Evolutionary conservation across 1,140 invertebrate species (phyloP), one percentile per base, ranked within the genome.

Genomic region (Ceratitis capitata): DNA sequence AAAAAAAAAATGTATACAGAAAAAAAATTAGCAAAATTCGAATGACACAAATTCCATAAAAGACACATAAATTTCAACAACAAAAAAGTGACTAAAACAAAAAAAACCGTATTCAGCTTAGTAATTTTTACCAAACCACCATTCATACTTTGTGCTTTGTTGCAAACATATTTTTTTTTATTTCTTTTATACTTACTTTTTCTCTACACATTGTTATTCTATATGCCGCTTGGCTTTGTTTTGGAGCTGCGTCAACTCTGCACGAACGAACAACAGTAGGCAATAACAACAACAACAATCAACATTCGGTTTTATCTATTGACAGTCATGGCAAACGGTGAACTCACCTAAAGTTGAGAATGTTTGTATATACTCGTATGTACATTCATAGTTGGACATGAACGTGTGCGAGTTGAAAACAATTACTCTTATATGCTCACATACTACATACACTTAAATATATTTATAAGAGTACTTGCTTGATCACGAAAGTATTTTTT

Each of bases 1-100:
- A 42, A 35, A 26, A 78, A 45, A n/a, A n/a, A n/a, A n/a, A n/a
- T n/a, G n/a, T 49, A 49, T 49, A 14, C 9, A 19, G n/a, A 53
- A 78, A 45, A 42, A 35, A 26, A 78, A 45, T 78, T 78, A n/a
- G 39, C 69, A 78, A 78, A 78, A 78, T 78, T n/a, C 69, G 69
- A 42, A 45, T 78, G 69, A 78, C 69, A 78, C 69, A 78, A 78
- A 78, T 78, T 78, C 69, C 69, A 78, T 39, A 78, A 78, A 78
- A n/a, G 5, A 12, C 39, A 45, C 39, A 78, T 78, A 45, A 42
- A 45, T 78, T 23, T 78, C 14, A 69, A n/a, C 35, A 78, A 45
- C 2, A 26, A 45, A 45, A 45, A 2, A 74, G 23, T 45, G n/a
- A 23, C 1, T 39, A 69, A 19, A 69, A 69, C 16, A 74, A 45